Base-by-base conservation (phyloP, 1,140 invertebrate species). In the Lycorma delicatula region DNA sequence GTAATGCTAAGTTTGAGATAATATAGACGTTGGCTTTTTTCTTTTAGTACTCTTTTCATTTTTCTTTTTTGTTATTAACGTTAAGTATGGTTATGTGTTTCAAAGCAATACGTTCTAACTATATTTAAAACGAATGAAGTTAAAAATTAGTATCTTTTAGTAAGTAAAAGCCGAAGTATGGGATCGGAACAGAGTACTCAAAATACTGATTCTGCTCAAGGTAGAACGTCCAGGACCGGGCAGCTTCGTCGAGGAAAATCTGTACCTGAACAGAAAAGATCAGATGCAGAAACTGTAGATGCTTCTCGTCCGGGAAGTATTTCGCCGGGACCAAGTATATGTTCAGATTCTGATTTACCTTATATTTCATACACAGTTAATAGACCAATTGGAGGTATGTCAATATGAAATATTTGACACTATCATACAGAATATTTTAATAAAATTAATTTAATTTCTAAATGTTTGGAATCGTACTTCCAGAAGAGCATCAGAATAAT, bases 311-410 rank as follows among this genome's bases (percentile, higher is more conserved):
- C 63, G 6, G 79, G 82, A 13, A 86, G 85, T 54, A 85, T 79
- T 1, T 89, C 86, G 16, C 90, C 90, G 1, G 86, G 89, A 3
- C 85, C 89, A 0, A 93, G 89, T 66, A 83, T 93, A 27, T 93
- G 90, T 68, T 89, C 86, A 0, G 89, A 91, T 70, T 86, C 87
- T 0, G 93, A 97, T 71, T 77, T 96, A 56, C 93, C 93, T 0
- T 97, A 96, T 67, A 92, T 96, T 66, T 93, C 92, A 1, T 96
- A 94, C 62, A 94, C 91, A 0, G 88, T 93, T 1, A 93, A 93
- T 70, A 78, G 89, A 60, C 91, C 92, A 12, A 95, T 95, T 60
- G 91, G 89, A 63, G 83, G 82, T 84, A 70, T 67, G 59, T 64
- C 36, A 47, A 36, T 36, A 6, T 36, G 27, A 25, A 44, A 31